These are phyloP conservation scores for Columba livia DNA, from an alignment of 2,113 vertebrate genomes.

Conservation along the genomic window DNA sequence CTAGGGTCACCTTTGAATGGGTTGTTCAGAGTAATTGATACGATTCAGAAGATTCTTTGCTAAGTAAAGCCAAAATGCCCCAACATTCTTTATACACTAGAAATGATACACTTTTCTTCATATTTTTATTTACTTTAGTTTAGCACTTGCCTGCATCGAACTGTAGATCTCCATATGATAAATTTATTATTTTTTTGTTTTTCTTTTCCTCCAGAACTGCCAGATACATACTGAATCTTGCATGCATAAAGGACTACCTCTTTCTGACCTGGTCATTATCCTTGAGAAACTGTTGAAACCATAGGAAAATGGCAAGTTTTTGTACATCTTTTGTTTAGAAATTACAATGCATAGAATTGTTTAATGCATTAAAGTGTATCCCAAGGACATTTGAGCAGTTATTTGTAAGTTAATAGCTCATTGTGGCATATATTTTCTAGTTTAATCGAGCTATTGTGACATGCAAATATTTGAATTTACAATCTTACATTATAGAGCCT, in stretches of 20 bases:
- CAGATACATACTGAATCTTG: neutral
- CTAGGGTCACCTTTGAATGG: neutral
- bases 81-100: neutral
- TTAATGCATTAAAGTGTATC: neutral
- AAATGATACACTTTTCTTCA: neutral
- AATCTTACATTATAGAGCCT: neutral
- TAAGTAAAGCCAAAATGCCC: neutral
- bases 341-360: neutral
- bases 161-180: neutral
- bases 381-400: neutral
- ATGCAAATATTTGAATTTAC: constrained; percentile 11
- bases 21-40: neutral
- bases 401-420: neutral
- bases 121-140: neutral
- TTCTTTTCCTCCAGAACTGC: neutral
- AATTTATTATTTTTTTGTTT: neutral
- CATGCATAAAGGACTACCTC: neutral
- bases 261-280: neutral
- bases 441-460: neutral
- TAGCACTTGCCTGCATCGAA: neutral
- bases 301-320: constrained; percentile 48
- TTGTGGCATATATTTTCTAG: neutral
- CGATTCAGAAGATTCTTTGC: neutral
- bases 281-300: neutral
- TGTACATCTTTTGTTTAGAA: neutral